Base-by-base conservation (phyloP, 2,797 vertebrate species). In the Chanos chanos region DNA sequence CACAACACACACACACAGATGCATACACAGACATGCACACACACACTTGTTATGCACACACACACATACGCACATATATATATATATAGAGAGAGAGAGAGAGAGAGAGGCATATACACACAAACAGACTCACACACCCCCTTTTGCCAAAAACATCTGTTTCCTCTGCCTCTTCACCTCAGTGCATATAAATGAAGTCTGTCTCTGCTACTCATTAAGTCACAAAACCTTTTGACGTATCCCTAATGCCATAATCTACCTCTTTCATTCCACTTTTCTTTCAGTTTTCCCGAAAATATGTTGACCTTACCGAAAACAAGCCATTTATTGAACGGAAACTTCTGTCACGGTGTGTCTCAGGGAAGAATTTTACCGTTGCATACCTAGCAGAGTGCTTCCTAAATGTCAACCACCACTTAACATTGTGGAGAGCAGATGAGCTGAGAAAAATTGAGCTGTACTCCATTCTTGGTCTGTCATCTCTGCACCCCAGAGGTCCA, bases 381-480 rank as follows among this genome's bases (percentile, higher is more conserved):
- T 61, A 37, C 40, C 61, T 61, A 27, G 19, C 19, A 40, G 21
- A 41, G 52, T 24, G 7, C 1, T 4, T 31, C 22, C n/a, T n/a
- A n/a, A n/a, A n/a, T n/a, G n/a, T n/a, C n/a, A n/a, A 24, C 37
- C 48, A 51, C 33, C 34, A 48, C 19, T 1, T 5, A 25, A 12
- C 25, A 22, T 3, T 64, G 61, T 60, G 41, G 48, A 52, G 27
- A 57, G 55, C 13, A n/a, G 16, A 45, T 66, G 54, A n/a, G n/a
- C 36, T 31, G 40, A 43, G 44, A 34, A 51, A 39, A 34, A 55
- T 61, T 45, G 25, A 25, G 37, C 48, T 54, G 30, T 33, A 51
- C 44, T 43, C 37, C 40, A 57, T 69, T 51, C 39, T 44, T 62
- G 27, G 43, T 33, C 61, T 33, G 51, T 25, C 44, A 66, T 58